These are phyloP conservation scores for Archips crataeganus DNA, from an alignment of 2,888 invertebrate genomes.

Conservation along the genomic window DNA sequence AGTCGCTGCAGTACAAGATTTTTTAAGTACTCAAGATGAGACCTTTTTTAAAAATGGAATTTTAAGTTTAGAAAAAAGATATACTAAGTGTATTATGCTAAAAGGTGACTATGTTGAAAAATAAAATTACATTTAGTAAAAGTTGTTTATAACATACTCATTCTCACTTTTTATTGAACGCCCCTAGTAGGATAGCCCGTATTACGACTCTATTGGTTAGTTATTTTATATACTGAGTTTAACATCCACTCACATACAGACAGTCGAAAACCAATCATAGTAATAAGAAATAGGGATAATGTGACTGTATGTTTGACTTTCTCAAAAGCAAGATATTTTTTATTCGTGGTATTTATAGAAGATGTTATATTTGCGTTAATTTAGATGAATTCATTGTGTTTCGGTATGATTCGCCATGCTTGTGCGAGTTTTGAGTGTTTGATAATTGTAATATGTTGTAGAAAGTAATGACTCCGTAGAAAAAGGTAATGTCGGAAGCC, in stretches of 20 bases:
- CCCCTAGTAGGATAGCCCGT: too few relatives aligned
- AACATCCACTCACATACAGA: neutral
- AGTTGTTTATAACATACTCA: too few relatives aligned
- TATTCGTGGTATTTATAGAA: conserved; percentile 35
- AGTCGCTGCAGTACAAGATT: too few relatives aligned
- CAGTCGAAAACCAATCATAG: neutral
- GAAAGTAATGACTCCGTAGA: conserved; percentile 39
- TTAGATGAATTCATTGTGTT: conserved; percentile 61
- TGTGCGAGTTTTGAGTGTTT: conserved; percentile 37
- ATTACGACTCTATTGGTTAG: too few relatives aligned
- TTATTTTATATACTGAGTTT: neutral
- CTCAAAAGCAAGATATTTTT: neutral
- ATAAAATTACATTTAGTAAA: too few relatives aligned
- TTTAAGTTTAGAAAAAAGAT: too few relatives aligned
- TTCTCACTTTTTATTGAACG: too few relatives aligned
- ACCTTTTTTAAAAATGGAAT: too few relatives aligned
- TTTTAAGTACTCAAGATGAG: too few relatives aligned
- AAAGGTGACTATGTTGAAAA: too few relatives aligned
- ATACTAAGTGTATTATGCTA: too few relatives aligned
- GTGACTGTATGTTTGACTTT: neutral
- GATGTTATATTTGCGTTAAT: conserved; percentile 63
- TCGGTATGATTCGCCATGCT: conserved; percentile 49
- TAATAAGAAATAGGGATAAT: neutral
- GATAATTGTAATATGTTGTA: conserved; percentile 42
- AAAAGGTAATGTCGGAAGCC: neutral